These are phyloP conservation scores for Sphaerophoria rueppellii DNA, from an alignment of 2,888 invertebrate species.

Conservation along the genomic window DNA sequence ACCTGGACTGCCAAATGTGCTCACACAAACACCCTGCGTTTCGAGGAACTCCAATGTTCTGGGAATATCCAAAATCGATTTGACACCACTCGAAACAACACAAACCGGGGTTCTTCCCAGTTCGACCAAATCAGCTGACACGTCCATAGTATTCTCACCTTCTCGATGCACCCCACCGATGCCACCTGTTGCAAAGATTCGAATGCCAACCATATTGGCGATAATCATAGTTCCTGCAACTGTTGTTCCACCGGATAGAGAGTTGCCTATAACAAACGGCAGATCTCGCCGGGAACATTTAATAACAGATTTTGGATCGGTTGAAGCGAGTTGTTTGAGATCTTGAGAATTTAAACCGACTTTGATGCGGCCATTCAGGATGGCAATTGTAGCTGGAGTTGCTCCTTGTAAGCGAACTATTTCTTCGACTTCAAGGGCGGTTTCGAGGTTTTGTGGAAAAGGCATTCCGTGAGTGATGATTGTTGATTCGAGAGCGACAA, in stretches of 20 bases:
- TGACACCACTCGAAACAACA: constrained; percentile 97
- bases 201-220: constrained; percentile 91
- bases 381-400: constrained; percentile 95
- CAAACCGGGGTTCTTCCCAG: constrained; percentile 93
- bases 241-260: constrained; percentile 94
- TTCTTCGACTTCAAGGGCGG: constrained; percentile 91
- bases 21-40: constrained; percentile 96
- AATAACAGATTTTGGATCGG: constrained; percentile 81
- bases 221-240: constrained; percentile 96
- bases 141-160: constrained; percentile 92
- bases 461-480: constrained; percentile 99
- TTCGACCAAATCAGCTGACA: constrained; percentile 97
- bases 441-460: constrained; percentile 93
- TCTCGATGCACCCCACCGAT: constrained; percentile 95
- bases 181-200: constrained; percentile 97
- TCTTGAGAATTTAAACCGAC: constrained; percentile 88
- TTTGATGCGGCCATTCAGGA: constrained; percentile 91
- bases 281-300: constrained; percentile 96
- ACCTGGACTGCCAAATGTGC: constrained; percentile 86
- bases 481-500: constrained; percentile 98
- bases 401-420: constrained; percentile 90
- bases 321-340: constrained; percentile 86
- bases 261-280: constrained; percentile 87
- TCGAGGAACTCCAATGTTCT: constrained; percentile 97
- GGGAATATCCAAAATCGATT: constrained; percentile 97